phyloP scores from a whole-genome alignment of 2,113 vertebrate species.

The Takifugu flavidus region DNA sequence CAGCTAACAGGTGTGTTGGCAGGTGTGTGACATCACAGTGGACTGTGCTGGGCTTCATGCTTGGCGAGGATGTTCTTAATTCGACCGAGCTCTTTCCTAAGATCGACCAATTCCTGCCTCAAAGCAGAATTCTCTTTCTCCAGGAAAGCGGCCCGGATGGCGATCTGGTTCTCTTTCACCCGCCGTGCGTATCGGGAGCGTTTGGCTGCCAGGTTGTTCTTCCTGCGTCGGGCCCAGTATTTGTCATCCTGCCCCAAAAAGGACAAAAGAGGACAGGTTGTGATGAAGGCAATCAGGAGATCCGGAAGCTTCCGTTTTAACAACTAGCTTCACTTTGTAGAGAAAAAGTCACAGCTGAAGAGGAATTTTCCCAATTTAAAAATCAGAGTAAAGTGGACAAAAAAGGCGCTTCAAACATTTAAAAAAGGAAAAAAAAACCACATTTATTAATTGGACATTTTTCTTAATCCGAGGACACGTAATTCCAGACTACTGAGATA shows the following conservation, averaged over 20 bases:
- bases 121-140: conserved; percentile 93
- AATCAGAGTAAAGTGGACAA: too few species aligned
- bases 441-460: too few species aligned
- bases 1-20: not conserved
- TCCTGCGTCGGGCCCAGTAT: conserved; percentile 93
- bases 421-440: too few species aligned
- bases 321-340: too few species aligned
- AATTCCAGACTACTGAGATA: too few species aligned
- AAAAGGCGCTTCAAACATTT: too few species aligned
- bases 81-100: conserved; percentile 88
- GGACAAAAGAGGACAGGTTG: not conserved
- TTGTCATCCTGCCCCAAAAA: conserved; percentile 84
- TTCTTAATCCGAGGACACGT: not conserved
- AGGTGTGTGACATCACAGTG: conserved; percentile 74
- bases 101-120: conserved; percentile 85
- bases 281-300: not conserved
- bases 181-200: conserved; percentile 87
- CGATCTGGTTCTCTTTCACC: conserved; percentile 96
- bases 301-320: too few species aligned
- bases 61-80: conserved; percentile 87
- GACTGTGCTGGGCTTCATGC: conserved; percentile 84
- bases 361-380: too few species aligned
- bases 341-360: too few species aligned
- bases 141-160: conserved; percentile 88
- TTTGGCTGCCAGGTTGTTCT: conserved; percentile 96